A percentile compares a stretch with the other conserved stretches of the same genome.
phyloP scores from a whole-genome alignment of 1,140 invertebrate species.

The Lordiphosa mommai region DNA sequence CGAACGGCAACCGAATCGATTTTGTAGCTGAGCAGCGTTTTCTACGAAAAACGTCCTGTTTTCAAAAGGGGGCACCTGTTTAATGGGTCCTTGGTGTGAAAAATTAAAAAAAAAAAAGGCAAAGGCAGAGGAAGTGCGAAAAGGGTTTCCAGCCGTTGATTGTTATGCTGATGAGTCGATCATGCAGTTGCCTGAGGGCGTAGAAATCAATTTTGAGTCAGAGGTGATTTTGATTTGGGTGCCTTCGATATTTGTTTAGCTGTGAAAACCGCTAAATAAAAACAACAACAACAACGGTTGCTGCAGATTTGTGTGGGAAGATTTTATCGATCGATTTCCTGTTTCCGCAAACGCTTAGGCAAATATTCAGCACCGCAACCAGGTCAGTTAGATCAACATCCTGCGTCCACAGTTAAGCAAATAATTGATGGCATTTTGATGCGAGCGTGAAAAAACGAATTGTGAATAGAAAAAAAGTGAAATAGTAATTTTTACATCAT shows the following conservation, averaged over 20 bases:
- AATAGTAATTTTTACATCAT: slow-evolving; percentile 8
- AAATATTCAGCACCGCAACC: slow-evolving; percentile 32
- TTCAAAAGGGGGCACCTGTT: slow-evolving; percentile 25
- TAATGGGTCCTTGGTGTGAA: slow-evolving; percentile 36
- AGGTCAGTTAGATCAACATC: slow-evolving; percentile 12
- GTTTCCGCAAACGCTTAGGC: slow-evolving; percentile 43
- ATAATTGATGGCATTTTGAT: slow-evolving; percentile 57
- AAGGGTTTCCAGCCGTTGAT: slow-evolving; percentile 23
- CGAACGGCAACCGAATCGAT: slow-evolving; percentile 44
- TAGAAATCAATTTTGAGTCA: slow-evolving; percentile 41
- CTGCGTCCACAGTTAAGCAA: slow-evolving; percentile 7
- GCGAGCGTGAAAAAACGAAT: slow-evolving; percentile 34
- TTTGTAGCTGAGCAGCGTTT: slow-evolving; percentile 28
- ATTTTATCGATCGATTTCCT: slow-evolving; percentile 23
- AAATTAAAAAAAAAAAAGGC: slow-evolving; percentile 15
- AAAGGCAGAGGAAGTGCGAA: slow-evolving; percentile 20
- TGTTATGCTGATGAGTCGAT: slow-evolving; percentile 45
- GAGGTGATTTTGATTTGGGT: slow-evolving; percentile 38
- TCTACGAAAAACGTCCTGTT: slow-evolving; percentile 36
- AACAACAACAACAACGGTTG: slow-evolving; percentile 8
- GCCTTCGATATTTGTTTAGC: slow-evolving; percentile 38
- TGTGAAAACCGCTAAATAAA: slow-evolving; percentile 14
- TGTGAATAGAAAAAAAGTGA: slow-evolving; percentile 33
- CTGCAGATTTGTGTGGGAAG: slow-evolving; percentile 25
- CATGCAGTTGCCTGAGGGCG: slow-evolving; percentile 16